Percentiles rank a stretch among this genome's conserved stretches.
phyloP scores from a whole-genome alignment of 2,797 vertebrate genomes.

The Coccyzus lansbergi region DNA sequence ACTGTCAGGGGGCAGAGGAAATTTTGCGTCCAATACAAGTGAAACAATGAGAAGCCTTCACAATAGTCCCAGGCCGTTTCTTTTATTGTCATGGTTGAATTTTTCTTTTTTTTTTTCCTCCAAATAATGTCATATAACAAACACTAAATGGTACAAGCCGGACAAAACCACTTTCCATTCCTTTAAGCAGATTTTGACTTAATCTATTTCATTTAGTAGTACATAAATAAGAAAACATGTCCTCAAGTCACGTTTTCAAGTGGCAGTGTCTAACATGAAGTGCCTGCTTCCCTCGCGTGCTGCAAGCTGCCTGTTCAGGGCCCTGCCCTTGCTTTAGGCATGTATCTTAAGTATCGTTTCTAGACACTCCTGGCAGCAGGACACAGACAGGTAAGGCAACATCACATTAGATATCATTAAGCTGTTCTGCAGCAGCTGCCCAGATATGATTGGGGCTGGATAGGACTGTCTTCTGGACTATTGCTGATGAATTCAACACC shows the following conservation, averaged over 20 bases:
- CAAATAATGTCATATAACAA: not conserved
- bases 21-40: not conserved
- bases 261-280: not conserved
- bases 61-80: not conserved
- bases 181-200: not conserved
- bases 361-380: not conserved
- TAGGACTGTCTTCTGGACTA: not conserved
- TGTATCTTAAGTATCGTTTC: not conserved
- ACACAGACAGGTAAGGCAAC: not conserved
- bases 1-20: constrained; percentile 29
- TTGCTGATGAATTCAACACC: not conserved
- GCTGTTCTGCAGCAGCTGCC: not conserved
- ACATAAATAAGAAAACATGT: not conserved
- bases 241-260: not conserved
- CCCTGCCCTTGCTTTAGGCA: not conserved
- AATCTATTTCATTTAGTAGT: not conserved
- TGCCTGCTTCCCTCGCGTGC: accelerated
- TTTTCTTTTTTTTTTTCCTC: not conserved
- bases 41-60: not conserved
- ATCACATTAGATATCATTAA: accelerated
- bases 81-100: not conserved
- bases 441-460: not conserved
- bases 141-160: not conserved
- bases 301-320: not conserved
- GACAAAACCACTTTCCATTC: not conserved